A percentile compares a stretch with the other conserved stretches of the same genome.
Evolutionary conservation across 2,797 vertebrate genomes (phyloP).

Genomic region (Clamator glandarius): DNA sequence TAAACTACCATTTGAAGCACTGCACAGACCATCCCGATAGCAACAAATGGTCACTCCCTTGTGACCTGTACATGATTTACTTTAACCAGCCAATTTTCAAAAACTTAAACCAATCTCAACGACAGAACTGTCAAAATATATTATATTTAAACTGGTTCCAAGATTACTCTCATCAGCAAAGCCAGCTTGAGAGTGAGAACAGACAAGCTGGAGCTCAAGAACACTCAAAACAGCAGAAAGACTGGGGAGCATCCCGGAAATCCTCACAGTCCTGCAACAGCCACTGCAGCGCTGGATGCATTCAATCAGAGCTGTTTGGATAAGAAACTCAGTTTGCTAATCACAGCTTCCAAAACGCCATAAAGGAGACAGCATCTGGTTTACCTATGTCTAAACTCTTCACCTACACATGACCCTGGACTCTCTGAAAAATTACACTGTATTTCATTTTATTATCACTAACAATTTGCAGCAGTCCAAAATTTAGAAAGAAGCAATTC

Average conservation of each 20-base stretch:
- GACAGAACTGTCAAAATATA: constrained; percentile 33
- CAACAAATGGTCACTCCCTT: neutral
- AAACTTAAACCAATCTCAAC: constrained; percentile 19
- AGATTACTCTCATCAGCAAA: constrained; percentile 41
- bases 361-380: neutral
- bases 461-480: neutral
- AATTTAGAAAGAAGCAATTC: neutral
- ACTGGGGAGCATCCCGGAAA: neutral
- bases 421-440: neutral
- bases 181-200: constrained; percentile 36
- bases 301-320: neutral
- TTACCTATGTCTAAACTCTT: constrained; percentile 17
- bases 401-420: neutral
- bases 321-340: constrained; percentile 13
- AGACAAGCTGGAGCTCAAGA: neutral
- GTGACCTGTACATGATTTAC: neutral
- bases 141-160: neutral
- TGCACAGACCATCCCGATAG: neutral
- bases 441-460: neutral
- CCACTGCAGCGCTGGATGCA: neutral
- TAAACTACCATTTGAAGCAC: accelerated
- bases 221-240: neutral
- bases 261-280: neutral
- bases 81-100: constrained; percentile 27
- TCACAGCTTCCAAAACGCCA: neutral